A percentile compares a stretch with the other conserved stretches of the same genome.
Evolutionary conservation across 1,140 invertebrate species (phyloP).

Genomic region (Drosophila novamexicana): DNA sequence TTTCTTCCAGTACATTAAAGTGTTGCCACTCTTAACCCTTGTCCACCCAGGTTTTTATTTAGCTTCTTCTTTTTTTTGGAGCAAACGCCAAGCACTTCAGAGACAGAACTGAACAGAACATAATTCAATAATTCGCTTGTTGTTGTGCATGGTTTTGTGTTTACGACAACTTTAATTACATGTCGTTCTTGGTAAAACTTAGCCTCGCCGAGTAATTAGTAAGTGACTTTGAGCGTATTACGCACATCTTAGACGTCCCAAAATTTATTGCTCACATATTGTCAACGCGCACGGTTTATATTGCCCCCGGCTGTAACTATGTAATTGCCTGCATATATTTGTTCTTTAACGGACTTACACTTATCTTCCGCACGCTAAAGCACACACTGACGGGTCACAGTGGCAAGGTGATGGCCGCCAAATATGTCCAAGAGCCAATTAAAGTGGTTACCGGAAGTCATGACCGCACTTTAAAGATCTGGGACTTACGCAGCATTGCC

Average conservation of each 20-base stretch:
- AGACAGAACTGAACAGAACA: constrained; percentile 10
- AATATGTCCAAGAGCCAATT: constrained; percentile 94
- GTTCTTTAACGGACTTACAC: constrained; percentile 47
- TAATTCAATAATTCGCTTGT: constrained; percentile 58
- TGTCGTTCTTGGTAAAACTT: constrained; percentile 58
- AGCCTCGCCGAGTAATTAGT: constrained; percentile 1
- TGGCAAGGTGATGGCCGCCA: constrained; percentile 97
- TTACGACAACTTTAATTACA: constrained; percentile 59
- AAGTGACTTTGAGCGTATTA: constrained; percentile 1
- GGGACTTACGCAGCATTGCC: constrained; percentile 96
- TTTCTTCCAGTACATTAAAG: constrained; percentile 5
- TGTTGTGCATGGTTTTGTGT: constrained; percentile 37
- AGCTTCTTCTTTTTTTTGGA: too few relatives aligned
- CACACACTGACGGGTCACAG: constrained; percentile 98
- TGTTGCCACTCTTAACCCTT: not conserved
- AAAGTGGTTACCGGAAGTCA: constrained; percentile 97
- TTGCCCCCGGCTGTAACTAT: not conserved
- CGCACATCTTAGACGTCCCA: not conserved
- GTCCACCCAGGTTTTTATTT: not conserved
- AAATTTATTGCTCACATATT: constrained; percentile 20
- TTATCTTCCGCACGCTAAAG: constrained; percentile 86
- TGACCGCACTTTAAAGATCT: constrained; percentile 98
- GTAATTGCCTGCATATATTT: too few relatives aligned
- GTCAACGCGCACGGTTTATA: constrained; percentile 14
- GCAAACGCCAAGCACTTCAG: too few relatives aligned